These are phyloP conservation scores for Gallinago jamesoni DNA, from an alignment of 2,113 vertebrate genomes.

Conservation along the genomic window DNA sequence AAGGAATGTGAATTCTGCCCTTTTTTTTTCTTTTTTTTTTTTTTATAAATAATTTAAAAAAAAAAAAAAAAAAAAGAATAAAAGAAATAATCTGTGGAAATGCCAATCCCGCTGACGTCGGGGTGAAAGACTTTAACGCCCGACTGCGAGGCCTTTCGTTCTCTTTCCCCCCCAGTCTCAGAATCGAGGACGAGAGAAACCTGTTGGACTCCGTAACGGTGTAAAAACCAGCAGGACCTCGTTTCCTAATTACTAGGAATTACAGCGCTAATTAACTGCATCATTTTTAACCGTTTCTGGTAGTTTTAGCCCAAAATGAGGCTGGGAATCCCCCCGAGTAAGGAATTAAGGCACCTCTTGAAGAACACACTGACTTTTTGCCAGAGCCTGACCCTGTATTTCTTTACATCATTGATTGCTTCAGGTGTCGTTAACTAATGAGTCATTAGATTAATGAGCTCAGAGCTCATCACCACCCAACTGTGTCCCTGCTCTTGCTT, in stretches of 20 bases:
- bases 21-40: neutral
- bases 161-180: neutral
- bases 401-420: neutral
- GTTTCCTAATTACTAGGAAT: neutral
- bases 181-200: neutral
- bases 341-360: neutral
- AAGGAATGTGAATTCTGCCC: neutral
- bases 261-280: neutral
- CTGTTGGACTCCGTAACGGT: rapidly evolving
- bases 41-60: neutral
- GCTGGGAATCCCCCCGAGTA: neutral
- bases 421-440: neutral
- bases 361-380: neutral
- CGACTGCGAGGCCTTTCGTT: neutral
- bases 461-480: neutral
- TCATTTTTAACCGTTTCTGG: neutral
- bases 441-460: neutral
- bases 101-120: neutral
- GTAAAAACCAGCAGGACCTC: neutral
- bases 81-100: neutral
- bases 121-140: neutral
- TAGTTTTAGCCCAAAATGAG: neutral
- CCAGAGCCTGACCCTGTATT: neutral
- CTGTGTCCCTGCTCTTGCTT: neutral
- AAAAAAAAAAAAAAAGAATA: neutral